Conservation (phyloP, 2,888 invertebrate species). For the Syrphus vitripennis region DNA sequence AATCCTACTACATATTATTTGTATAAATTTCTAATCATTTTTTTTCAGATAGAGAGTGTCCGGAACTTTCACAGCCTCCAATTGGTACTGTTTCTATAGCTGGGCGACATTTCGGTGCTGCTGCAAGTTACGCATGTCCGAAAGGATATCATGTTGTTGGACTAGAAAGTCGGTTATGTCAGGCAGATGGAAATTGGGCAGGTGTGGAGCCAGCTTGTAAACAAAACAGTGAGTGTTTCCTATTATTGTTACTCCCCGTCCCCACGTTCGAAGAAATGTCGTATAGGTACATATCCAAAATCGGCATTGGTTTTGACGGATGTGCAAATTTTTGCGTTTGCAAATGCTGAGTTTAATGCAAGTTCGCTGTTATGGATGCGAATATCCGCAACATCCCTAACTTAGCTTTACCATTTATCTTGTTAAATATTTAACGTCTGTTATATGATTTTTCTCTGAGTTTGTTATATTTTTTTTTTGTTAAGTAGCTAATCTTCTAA, state of each 20-base stretch:
- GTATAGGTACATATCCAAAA: too few relatives aligned
- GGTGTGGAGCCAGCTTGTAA: constrained; percentile 92
- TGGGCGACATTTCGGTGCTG: constrained; percentile 90
- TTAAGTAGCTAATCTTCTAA: too few relatives aligned
- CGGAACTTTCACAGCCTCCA: constrained; percentile 88
- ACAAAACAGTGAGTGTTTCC: constrained; percentile 87
- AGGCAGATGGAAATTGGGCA: constrained; percentile 96
- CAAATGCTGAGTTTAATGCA: too few relatives aligned
- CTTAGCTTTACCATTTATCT: too few relatives aligned
- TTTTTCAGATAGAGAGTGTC: constrained; percentile 91
- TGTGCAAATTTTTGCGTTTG: too few relatives aligned
- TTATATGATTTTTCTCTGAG: too few relatives aligned
- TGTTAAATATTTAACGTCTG: too few relatives aligned
- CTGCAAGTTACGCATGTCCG: constrained; percentile 92
- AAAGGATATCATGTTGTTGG: constrained; percentile 95
- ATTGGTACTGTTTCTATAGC: constrained; percentile 89
- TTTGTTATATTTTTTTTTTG: too few relatives aligned
- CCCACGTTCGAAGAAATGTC: too few relatives aligned
- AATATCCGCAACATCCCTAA: too few relatives aligned
- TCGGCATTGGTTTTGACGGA: too few relatives aligned
- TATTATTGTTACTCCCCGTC: neutral
- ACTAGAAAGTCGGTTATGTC: constrained; percentile 91
- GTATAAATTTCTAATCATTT: neutral
- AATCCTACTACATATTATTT: neutral
- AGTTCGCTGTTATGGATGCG: too few relatives aligned